Evolutionary conservation across 2,888 invertebrate genomes (phyloP), one percentile per base, ranked within the genome.

Genomic region (Charanyca ferruginea): DNA sequence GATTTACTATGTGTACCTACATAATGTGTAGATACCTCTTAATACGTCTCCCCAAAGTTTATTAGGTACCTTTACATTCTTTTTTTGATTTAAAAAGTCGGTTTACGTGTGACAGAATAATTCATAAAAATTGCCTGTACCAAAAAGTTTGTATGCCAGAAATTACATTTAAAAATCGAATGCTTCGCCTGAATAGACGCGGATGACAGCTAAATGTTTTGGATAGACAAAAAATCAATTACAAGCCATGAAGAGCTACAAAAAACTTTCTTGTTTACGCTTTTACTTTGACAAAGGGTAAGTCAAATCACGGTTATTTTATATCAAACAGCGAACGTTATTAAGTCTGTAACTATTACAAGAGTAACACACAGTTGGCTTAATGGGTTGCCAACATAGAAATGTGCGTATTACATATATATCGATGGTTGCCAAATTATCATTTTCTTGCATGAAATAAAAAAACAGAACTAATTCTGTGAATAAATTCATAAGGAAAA

Each of bases 261-360:
- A 61, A 75, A 72, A 75, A 47, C 42, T 61, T 61, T 72, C 55
- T 76, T 73, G 53, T 69, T 72, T 62, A 72, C 76, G 63, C 58
- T 73, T 73, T 63, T 59, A 59, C 71, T 47, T 54, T 54, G 48
- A 70, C 58, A 70, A 72, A 70, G 25, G 42, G 51, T 63, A 59
- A 59, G 42, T 28, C 22, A 49, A 70, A 64, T 47, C 23, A 52
- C 55, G 13, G n/a, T 8, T 55, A 58, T 62, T 76, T 54, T 25
- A 49, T 48, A 58, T 28, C 47, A 35, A 52, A 53, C 18, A 53
- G 42, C 23, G 22, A n/a, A 73, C 41, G 42, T 49, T 54, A 71
- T 44, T 20, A 64, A 41, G 18, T 42, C 35, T 18, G 53, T 32
- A 54, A 52, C 20, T 54, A 42, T 38, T 16, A 38, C 16, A 4